Percentiles rank a stretch among this genome's conserved stretches.
These are phyloP conservation scores for Grallaria varia DNA, from an alignment of 2,113 vertebrate species.

Conservation along the genomic window DNA sequence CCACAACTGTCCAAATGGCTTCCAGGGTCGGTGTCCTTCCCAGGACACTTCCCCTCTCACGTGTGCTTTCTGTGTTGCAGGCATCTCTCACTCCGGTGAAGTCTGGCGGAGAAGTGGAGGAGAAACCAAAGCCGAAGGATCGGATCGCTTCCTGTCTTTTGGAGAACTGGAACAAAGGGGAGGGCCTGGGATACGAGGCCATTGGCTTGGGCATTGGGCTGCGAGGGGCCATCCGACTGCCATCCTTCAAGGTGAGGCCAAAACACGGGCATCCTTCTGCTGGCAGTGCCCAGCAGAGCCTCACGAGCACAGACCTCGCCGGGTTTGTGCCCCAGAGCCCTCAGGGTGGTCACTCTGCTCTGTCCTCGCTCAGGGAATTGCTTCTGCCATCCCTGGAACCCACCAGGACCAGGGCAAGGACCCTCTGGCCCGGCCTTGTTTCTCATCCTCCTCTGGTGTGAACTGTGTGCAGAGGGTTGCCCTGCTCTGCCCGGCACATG, in stretches of 20 bases:
- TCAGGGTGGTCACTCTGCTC: not conserved
- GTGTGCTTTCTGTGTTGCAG: conserved; percentile 61
- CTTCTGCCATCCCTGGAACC: not conserved
- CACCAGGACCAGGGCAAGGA: not conserved
- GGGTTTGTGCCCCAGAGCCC: not conserved
- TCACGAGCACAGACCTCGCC: not conserved
- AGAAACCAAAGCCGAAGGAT: conserved; percentile 90
- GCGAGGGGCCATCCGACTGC: conserved; percentile 91
- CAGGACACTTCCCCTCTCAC: not conserved
- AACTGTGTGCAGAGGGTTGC: not conserved
- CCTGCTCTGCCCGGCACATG: not conserved
- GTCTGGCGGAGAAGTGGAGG: conserved; percentile 89
- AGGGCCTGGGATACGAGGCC: conserved; percentile 90
- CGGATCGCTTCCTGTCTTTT: conserved; percentile 87
- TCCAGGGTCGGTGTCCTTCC: not conserved
- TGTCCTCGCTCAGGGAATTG: not conserved
- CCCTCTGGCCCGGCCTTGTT: not conserved
- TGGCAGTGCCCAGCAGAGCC: not conserved
- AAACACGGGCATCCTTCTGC: not conserved
- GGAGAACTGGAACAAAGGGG: conserved; percentile 97
- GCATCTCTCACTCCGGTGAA: conserved; percentile 91
- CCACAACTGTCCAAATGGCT: not conserved
- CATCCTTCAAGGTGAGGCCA: conserved; percentile 90
- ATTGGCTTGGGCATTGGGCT: conserved; percentile 92
- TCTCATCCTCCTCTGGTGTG: not conserved